Evolutionary conservation across 2,797 vertebrate genomes (phyloP).

Genomic region (Myotis findleyi): DNA sequence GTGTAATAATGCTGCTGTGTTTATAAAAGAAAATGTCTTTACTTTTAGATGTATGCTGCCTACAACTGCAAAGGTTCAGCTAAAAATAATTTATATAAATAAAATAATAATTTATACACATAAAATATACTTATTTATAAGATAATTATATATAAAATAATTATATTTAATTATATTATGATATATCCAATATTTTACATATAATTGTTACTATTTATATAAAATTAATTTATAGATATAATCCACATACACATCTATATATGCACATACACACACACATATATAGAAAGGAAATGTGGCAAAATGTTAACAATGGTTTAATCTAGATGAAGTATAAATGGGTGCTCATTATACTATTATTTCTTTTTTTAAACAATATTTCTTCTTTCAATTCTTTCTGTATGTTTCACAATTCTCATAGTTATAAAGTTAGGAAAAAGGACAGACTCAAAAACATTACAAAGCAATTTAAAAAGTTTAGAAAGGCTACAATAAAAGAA

Average conservation of each 20-base stretch:
- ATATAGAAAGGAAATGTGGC: not conserved
- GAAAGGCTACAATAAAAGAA: not conserved
- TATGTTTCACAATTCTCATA: conserved; percentile 30
- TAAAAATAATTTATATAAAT: not conserved
- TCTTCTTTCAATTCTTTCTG: not conserved
- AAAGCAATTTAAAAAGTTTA: conserved; percentile 6
- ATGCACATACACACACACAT: not conserved
- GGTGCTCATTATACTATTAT: not conserved
- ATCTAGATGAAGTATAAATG: not conserved
- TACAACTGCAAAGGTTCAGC: conserved; percentile 43
- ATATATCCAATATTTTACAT: not conserved
- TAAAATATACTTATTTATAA: not conserved
- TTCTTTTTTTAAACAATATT: conserved; percentile 21
- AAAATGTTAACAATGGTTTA: conserved; percentile 19
- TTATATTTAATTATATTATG: not conserved
- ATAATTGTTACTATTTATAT: not conserved
- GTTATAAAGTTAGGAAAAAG: conserved; percentile 14
- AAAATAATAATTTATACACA: too few relatives aligned
- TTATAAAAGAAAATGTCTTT: not conserved
- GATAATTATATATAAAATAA: not conserved
- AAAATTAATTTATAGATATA: not conserved
- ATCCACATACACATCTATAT: not conserved
- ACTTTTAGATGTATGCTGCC: not conserved
- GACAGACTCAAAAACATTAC: conserved; percentile 25
- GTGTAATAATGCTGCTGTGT: not conserved